A percentile compares a stretch with the other conserved stretches of the same genome.
phyloP scores from a whole-genome alignment of 2,113 vertebrate species.

The Pollachius pollachius region DNA sequence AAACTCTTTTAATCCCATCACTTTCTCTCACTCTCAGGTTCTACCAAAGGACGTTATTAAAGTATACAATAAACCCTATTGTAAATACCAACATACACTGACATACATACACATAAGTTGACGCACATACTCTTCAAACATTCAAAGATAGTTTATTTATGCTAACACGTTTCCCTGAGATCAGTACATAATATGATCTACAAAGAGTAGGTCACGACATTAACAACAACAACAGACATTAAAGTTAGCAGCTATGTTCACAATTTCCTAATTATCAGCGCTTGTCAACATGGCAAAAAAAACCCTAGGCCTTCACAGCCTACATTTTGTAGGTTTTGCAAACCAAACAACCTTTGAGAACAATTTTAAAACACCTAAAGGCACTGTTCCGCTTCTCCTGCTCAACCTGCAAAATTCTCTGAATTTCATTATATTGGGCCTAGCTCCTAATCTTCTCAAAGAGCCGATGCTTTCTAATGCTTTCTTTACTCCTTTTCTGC shows the following conservation, averaged over 20 bases:
- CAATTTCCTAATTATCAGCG: slow-evolving; percentile 35
- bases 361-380: slow-evolving; percentile 33
- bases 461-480: slow-evolving; percentile 40
- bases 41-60: not conserved
- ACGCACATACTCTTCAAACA: not conserved
- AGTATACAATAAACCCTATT: no score
- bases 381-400: slow-evolving; percentile 29
- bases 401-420: slow-evolving; percentile 12
- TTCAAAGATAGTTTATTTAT: slow-evolving; percentile 4
- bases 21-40: not conserved
- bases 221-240: not conserved
- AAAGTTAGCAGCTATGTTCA: slow-evolving; percentile 24
- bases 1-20: no score
- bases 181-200: slow-evolving; percentile 26
- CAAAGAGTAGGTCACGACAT: slow-evolving; percentile 25
- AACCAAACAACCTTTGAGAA: slow-evolving; percentile 9
- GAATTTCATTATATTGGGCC: slow-evolving; percentile 56
- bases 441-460: slow-evolving; percentile 50
- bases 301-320: not conserved
- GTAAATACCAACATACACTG: slow-evolving; percentile 13
- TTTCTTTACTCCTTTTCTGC: slow-evolving; percentile 36
- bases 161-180: not conserved
- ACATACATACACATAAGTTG: no score
- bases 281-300: slow-evolving; percentile 14
- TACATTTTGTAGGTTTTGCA: slow-evolving; percentile 13